Evolutionary conservation across 2,888 invertebrate species (phyloP), one percentile per base, ranked within the genome.

Genomic region (Microctonus aethiopoides): DNA sequence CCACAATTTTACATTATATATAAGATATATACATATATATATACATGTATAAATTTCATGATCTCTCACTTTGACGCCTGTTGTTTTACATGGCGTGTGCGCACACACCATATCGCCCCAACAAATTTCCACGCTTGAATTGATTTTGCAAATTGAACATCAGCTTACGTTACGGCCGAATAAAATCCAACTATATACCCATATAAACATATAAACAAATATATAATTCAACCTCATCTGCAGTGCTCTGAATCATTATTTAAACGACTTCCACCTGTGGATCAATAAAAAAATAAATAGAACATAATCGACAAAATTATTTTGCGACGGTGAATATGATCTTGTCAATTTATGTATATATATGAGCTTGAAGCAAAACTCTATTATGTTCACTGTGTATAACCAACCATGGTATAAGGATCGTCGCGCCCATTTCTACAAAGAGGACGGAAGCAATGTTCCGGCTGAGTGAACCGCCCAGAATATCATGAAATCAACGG

Each of bases 391-490:
- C 16, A 63, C 46, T 29, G 11, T 34, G 32, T 51, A 52, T 52
- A 29, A 52, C 22, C 29, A 22, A 32, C n/a, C n/a, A n/a, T n/a
- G 54, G 59, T 60, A 64, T 16, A 16, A 13, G 22, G 41, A 62
- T 16, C 52, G 39, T 67, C 66, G 73, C 74, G 62, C 74, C 74
- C 73, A 74, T 61, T 71, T 74, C 65, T 71, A 67, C 74, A 66
- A 60, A 70, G 71, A 69, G 74, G 73, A 74, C 74, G 76, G 76
- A 76, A 74, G 73, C 72, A 67, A 74, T 73, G 73, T 76, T 74
- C 71, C 68, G 74, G 68, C 70, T 68, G 69, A 76, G 64, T 67
- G 70, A 72, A 62, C 60, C 29, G 22, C n/a, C 34, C 62, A 22
- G 66, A 57, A 62, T 36, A 71, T 72, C 66, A 70, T 68, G 66